A percentile compares a stretch with the other conserved stretches of the same genome.
These are phyloP conservation scores for Achroia grisella DNA, from an alignment of 1,140 invertebrate genomes.

Conservation along the genomic window DNA sequence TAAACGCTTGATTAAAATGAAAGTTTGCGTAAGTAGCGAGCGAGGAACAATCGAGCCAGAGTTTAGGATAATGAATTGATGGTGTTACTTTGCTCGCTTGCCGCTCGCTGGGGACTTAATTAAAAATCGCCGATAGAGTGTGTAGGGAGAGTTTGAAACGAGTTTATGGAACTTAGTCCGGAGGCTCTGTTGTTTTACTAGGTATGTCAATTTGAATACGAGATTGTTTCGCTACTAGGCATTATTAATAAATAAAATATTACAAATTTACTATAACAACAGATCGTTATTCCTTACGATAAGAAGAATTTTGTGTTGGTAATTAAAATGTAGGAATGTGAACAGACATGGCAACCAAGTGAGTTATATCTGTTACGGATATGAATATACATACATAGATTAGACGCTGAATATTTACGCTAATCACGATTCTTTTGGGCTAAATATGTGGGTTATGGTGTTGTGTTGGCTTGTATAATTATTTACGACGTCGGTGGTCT, in stretches of 20 bases:
- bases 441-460: too few species aligned
- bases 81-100: slow-evolving; percentile 69
- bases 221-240: slow-evolving; percentile 44
- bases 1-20: slow-evolving; percentile 74
- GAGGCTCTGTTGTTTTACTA: slow-evolving; percentile 67
- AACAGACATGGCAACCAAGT: too few species aligned
- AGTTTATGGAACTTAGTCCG: slow-evolving; percentile 67
- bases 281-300: too few species aligned
- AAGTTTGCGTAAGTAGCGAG: slow-evolving; percentile 73
- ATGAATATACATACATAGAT: too few species aligned
- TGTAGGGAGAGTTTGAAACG: slow-evolving; percentile 67
- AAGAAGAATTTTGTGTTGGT: too few species aligned
- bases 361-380: too few species aligned
- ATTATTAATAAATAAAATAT: slow-evolving; percentile 34
- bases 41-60: slow-evolving; percentile 70
- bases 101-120: slow-evolving; percentile 68
- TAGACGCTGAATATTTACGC: too few species aligned
- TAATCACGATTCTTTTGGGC: too few species aligned
- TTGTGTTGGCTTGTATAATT: too few species aligned
- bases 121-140: slow-evolving; percentile 73
- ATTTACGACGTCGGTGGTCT: too few species aligned
- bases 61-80: slow-evolving; percentile 74
- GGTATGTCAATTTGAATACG: slow-evolving; percentile 71
- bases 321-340: too few species aligned
- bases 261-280: too few species aligned